Base-by-base conservation (phyloP, 1,140 invertebrate genomes). In the Notospermus geniculatus region DNA sequence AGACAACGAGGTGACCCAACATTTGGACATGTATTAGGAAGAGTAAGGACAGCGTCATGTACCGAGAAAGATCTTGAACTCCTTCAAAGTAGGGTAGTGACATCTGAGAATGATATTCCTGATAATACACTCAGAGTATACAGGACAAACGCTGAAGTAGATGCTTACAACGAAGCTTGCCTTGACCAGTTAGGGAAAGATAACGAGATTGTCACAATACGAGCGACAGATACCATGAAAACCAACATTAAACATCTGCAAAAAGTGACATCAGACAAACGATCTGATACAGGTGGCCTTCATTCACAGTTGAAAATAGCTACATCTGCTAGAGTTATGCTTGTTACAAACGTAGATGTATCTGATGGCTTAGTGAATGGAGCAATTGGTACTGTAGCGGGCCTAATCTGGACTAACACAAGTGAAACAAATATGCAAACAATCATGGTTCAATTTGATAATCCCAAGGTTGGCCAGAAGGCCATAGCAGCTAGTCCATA, bases 391-490 rank as follows among this genome's bases (percentile, higher is more conserved):
- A 36, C 32, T 7, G 46, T 27, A 50, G 25, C n/a, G 9, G 46
- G n/a, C 46, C 46, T 23, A 7, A 27, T 50, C 4, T 50, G 25
- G 25, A 50, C 25, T 5, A 27, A 27, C 46, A 50, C 25, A n/a
- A 50, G n/a, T 50, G 19, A 50, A 50, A 19, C 19, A 50, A n/a
- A 19, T 50, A 50, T 23, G 25, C n/a, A 50, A n/a, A 23, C n/a
- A 5, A 50, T 19, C 25, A 50, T 50, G 46, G n/a, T 50, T 7
- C 4, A 50, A 27, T 50, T 27, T n/a, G 25, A 50, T n/a, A 27
- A 9, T 19, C 19, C 4, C 4, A 27, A 50, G 4, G n/a, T 23
- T 50, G 25, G 19, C n/a, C 25, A 27, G n/a, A 50, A 19, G 4
- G 19, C 46, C n/a, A 50, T 50, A 7, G n/a, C 25, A 23, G 5